Conservation (phyloP, 2,888 invertebrate genomes). For the Drosophila meridionalis region DNA sequence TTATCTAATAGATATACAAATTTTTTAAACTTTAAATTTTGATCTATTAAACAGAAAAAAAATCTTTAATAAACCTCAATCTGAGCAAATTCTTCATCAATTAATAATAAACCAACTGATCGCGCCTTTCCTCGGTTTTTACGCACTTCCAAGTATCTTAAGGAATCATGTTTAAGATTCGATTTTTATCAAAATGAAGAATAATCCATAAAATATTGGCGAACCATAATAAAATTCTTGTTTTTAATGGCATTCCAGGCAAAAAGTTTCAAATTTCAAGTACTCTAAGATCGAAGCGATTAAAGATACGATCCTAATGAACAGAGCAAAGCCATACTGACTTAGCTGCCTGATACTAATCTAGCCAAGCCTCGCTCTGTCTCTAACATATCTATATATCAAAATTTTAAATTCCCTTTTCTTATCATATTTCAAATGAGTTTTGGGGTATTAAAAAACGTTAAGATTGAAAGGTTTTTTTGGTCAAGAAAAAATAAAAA, state of each 20-base stretch:
- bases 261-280: background rate
- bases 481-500: background rate
- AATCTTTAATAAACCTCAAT: too few relatives aligned
- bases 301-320: background rate
- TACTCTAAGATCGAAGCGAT: background rate
- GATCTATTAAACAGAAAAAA: too few relatives aligned
- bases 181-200: background rate
- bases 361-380: background rate
- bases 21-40: too few relatives aligned
- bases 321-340: background rate
- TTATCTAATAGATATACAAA: too few relatives aligned
- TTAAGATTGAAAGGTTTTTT: background rate
- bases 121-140: too few relatives aligned
- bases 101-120: too few relatives aligned
- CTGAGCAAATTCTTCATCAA: too few relatives aligned
- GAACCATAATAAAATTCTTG: background rate
- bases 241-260: background rate
- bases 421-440: background rate
- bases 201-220: background rate
- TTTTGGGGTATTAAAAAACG: background rate
- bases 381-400: background rate
- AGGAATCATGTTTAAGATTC: background rate
- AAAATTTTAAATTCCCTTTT: background rate
- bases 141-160: too few relatives aligned
- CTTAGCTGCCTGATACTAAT: background rate